These are phyloP conservation scores for Parnassius glacialis DNA, from an alignment of 2,888 invertebrate species.

Conservation along the genomic window DNA sequence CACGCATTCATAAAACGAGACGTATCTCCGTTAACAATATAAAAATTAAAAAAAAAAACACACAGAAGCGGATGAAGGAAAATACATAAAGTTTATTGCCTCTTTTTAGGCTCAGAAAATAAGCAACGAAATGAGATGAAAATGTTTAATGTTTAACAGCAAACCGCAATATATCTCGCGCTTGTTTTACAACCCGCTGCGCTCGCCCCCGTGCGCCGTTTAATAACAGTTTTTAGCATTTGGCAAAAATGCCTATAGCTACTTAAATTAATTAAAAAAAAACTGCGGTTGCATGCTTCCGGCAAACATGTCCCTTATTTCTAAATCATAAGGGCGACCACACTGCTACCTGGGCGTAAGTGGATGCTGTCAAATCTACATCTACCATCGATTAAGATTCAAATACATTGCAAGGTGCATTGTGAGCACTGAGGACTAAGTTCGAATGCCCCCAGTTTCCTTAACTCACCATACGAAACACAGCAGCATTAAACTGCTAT, in stretches of 20 bases:
- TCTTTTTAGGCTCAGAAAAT: slow-evolving; percentile 27
- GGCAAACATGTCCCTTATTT: no score
- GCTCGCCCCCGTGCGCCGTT: slow-evolving; percentile 13
- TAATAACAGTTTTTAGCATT: slow-evolving; percentile 23
- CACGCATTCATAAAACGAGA: slow-evolving; percentile 13
- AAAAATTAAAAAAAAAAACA: slow-evolving; percentile 26
- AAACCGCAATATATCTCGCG: slow-evolving; percentile 33
- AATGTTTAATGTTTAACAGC: slow-evolving; percentile 37
- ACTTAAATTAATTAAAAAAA: no score
- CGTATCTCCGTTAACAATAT: slow-evolving; percentile 14
- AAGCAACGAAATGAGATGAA: slow-evolving; percentile 38
- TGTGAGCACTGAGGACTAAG: no score
- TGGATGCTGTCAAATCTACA: no score
- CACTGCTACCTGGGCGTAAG: no score
- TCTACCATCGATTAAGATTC: no score
- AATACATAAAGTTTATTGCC: slow-evolving; percentile 28
- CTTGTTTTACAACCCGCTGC: slow-evolving; percentile 33
- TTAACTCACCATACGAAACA: no score
- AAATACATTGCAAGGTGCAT: no score
- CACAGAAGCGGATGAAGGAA: slow-evolving; percentile 23
- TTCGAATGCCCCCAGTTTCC: no score
- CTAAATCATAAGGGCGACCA: no score
- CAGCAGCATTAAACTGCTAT: no score
- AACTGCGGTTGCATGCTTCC: no score
- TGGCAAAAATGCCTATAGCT: background rate